These are phyloP conservation scores for Eurytoma californica DNA, from an alignment of 2,888 invertebrate species.

Conservation along the genomic window DNA sequence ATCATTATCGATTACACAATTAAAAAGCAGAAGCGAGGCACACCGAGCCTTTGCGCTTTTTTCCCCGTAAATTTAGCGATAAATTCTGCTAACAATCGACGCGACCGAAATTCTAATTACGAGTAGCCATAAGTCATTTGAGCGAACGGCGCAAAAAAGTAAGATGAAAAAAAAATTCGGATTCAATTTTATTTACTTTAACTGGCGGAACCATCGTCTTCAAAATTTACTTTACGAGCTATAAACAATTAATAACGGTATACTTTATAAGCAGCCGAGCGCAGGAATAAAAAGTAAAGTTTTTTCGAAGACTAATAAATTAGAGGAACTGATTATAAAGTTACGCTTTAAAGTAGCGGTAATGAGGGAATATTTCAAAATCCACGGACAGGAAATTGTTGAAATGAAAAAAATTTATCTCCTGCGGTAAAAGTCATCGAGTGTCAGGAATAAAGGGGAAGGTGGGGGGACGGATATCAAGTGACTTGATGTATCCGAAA, in stretches of 20 bases:
- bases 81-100: too few species aligned
- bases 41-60: slow-evolving; percentile 6
- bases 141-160: too few species aligned
- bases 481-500: slow-evolving; percentile 13
- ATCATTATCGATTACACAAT: slow-evolving; percentile 71
- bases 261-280: slow-evolving; percentile 1
- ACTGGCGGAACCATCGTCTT: neutral
- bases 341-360: slow-evolving; percentile 28
- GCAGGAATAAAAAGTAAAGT: neutral
- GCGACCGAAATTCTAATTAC: too few species aligned
- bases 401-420: slow-evolving; percentile 23
- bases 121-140: too few species aligned
- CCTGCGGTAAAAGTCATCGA: slow-evolving; percentile 25
- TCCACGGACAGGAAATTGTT: slow-evolving; percentile 22
- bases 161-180: too few species aligned
- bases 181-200: slow-evolving; percentile 3
- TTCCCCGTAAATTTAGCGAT: too few species aligned
- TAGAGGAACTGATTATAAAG: slow-evolving; percentile 27
- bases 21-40: slow-evolving; percentile 59
- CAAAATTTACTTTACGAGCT: slow-evolving; percentile 7
- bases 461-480: slow-evolving; percentile 24
- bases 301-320: slow-evolving; percentile 34
- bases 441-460: slow-evolving; percentile 43
- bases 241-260: slow-evolving; percentile 25
- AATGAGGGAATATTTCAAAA: slow-evolving; percentile 21